Percentiles rank a stretch among this genome's conserved stretches.
These are phyloP conservation scores for Spisula solida DNA, from an alignment of 2,888 invertebrate genomes.

Conservation along the genomic window DNA sequence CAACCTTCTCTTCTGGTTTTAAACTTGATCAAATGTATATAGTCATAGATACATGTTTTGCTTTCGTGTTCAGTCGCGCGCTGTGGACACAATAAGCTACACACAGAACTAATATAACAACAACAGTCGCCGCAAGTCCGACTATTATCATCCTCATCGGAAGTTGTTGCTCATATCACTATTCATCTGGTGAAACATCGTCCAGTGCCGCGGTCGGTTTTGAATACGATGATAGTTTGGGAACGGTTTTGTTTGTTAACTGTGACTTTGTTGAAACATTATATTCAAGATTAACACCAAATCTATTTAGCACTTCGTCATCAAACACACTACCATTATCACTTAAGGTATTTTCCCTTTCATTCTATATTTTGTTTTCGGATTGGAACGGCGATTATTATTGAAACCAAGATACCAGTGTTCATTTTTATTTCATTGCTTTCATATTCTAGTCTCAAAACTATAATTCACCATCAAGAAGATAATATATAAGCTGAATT, in stretches of 20 bases:
- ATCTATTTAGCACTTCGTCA: neutral
- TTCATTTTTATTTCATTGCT: too few species aligned
- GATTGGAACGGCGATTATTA: neutral
- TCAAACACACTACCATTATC: neutral
- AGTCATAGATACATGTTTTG: conserved; percentile 71
- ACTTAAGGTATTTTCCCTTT: neutral
- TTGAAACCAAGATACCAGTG: neutral
- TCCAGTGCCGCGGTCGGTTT: neutral
- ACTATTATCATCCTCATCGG: conserved; percentile 80
- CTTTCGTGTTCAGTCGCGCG: conserved; percentile 78
- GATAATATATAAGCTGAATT: too few species aligned
- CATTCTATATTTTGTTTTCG: neutral
- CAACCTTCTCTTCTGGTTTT: neutral
- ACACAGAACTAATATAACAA: conserved; percentile 77
- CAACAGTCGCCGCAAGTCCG: conserved; percentile 78
- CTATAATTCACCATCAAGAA: too few species aligned
- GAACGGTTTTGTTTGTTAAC: neutral
- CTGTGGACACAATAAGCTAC: conserved; percentile 65
- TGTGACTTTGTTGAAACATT: neutral
- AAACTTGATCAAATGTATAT: conserved; percentile 25
- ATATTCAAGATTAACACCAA: neutral
- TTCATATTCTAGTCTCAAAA: too few species aligned
- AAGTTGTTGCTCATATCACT: conserved; percentile 65
- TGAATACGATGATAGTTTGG: neutral
- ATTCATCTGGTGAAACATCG: neutral